Evolutionary conservation across 2,888 invertebrate genomes (phyloP).

Genomic region (Nomada lathburiana): DNA sequence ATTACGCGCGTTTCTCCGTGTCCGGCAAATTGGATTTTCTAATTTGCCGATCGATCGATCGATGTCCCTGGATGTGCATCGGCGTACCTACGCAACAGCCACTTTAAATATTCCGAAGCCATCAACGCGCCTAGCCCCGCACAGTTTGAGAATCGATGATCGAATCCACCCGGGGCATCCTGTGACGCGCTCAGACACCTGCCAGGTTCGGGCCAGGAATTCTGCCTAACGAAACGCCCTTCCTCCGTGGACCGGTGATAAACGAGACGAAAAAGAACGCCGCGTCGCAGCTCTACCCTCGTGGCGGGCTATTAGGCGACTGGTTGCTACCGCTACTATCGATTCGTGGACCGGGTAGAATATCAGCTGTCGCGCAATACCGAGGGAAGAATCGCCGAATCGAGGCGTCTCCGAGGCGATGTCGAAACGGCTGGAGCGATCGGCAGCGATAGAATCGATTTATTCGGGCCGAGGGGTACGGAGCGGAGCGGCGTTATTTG

Average conservation of each 20-base stretch:
- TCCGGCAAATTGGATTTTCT: constrained; percentile 36
- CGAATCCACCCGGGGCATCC: constrained; percentile 14
- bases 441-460: constrained; percentile 56
- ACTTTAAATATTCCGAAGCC: constrained; percentile 31
- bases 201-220: neutral
- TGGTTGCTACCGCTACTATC: constrained; percentile 4
- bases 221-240: neutral
- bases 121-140: constrained; percentile 10
- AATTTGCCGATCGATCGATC: constrained; percentile 45
- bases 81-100: constrained; percentile 8
- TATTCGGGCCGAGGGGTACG: neutral
- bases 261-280: neutral
- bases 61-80: neutral
- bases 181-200: neutral
- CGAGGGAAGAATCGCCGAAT: neutral
- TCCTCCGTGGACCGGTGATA: too few relatives aligned
- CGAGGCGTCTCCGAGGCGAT: constrained; percentile 8
- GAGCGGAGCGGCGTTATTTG: constrained; percentile 53
- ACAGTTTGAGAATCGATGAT: constrained; percentile 33
- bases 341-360: constrained; percentile 11
- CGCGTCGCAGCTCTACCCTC: neutral
- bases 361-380: constrained; percentile 26
- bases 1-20: constrained; percentile 25
- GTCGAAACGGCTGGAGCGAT: constrained; percentile 30
- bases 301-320: constrained; percentile 1